Base-by-base conservation (phyloP, 2,113 vertebrate species). In the Neoarius graeffei region DNA sequence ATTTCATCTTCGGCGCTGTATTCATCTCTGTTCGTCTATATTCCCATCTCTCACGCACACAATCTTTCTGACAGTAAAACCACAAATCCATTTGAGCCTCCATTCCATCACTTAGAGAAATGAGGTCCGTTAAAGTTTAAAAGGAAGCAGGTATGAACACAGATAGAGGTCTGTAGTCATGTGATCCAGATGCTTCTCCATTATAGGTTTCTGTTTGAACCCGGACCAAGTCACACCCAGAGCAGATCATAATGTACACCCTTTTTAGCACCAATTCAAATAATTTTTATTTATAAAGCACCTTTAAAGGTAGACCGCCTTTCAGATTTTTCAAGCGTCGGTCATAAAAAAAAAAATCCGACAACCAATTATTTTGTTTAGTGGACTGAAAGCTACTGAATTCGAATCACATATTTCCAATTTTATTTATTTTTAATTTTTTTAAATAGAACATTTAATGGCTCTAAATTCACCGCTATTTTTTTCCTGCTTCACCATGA, bases 81-180 rank as follows among this genome's bases (percentile, higher is more conserved):
- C 85, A 88, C 81, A 84, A 27, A 86, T 83, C 81, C 89, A 88
- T 90, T 90, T 86, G 84, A 27, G 73, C 76, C 20, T 67, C 85
- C 80, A 67, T 80, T 50, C 74, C 81, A 73, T 86, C 64, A 79
- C 84, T 88, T 80, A 86, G 67, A 81, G 81, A 88, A 88, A 88
- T 86, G 54, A 84, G 73, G 20, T 50, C 87, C 64, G 74, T 86
- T 90, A 71, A 82, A 77, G 60, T 84, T 83, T 54, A 59, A 90
- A 83, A 83, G 86, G 23, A 80, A 50, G 83, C 30, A 59, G 35
- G 84, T 77, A 73, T 62, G 79, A 88, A 81, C 81, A 88, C 84
- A 84, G 50, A 85, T 42, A 52, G 19, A 30, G 59, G 15, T 81
- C 83, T 23, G 60, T 81, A 83, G 60, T 25, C 13, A 54, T 71